Percentiles rank a stretch among this genome's conserved stretches.
Conservation (phyloP, 2,113 vertebrate species). For the Forbesichthys papilliferus region DNA sequence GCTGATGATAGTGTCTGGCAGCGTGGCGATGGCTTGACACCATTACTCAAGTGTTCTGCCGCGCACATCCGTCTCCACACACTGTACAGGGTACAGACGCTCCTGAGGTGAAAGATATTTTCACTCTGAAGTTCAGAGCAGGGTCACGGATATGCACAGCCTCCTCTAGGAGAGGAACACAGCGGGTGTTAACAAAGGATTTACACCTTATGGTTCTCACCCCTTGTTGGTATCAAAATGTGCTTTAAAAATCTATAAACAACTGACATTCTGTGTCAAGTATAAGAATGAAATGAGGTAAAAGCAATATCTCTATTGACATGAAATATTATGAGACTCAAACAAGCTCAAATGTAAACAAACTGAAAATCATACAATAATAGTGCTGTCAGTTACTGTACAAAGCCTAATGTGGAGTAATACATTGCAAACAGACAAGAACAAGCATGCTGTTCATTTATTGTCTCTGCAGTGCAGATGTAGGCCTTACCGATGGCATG, state of each 20-base stretch:
- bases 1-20: slow-evolving; percentile 69
- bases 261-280: slow-evolving; percentile 41
- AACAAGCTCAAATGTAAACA: too few species aligned
- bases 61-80: slow-evolving; percentile 74
- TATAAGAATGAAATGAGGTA: too few species aligned
- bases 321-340: too few species aligned
- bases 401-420: background rate
- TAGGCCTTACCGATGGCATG: slow-evolving; percentile 11
- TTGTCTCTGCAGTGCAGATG: slow-evolving; percentile 11
- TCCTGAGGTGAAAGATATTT: slow-evolving; percentile 78
- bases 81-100: slow-evolving; percentile 63
- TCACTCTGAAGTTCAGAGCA: slow-evolving; percentile 72
- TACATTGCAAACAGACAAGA: background rate
- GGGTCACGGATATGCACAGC: slow-evolving; percentile 62
- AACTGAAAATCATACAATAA: too few species aligned
- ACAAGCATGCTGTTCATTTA: background rate
- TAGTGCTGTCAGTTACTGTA: too few species aligned
- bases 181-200: slow-evolving; percentile 64
- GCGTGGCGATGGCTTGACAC: slow-evolving; percentile 70
- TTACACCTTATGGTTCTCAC: slow-evolving; percentile 44
- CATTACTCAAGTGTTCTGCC: slow-evolving; percentile 75
- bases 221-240: background rate
- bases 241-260: background rate
- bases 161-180: slow-evolving; percentile 52
- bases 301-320: too few species aligned